Evolutionary conservation across 2,888 invertebrate genomes (phyloP), one percentile per base, ranked within the genome.

Genomic region (Autographa gamma): DNA sequence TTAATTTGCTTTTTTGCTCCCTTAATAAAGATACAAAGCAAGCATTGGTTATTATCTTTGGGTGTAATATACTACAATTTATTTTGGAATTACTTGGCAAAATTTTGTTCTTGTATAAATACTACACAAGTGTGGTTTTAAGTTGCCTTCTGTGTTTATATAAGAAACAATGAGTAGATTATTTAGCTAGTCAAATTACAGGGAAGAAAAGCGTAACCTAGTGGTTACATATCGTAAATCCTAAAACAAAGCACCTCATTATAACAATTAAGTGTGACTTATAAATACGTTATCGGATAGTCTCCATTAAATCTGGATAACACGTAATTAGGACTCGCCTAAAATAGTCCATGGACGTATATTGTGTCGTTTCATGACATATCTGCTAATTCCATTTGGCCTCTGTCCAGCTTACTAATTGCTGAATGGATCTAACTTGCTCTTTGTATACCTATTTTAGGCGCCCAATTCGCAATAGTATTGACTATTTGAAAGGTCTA

Each of bases 341-440:
- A 18, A 60, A 66, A 66, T 66, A 56, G 60, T 73, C 59, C 54
- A 60, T 66, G 63, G 43, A 52, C 38, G 60, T 52, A 41, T 25
- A 66, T 70, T 68, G 41, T 67, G 43, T 67, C 52, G 63, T 59
- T 67, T 48, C 62, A 48, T 73, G 63, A 72, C 56, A 71, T 68
- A 65, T 70, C 69, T 66, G 64, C 68, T 74, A 74, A 69, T 63
- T 73, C 69, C 48, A 66, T 60, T 73, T 80, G 75, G 78, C 77
- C 38, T 38, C 59, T 66, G 69, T 69, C 82, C 78, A 74, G 66
- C 54, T 60, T 18, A 64, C 70, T 80, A 77, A 76, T 76, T 80
- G 69, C 48, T 70, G 63, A 68, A 58, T 60, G 61, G 48, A 54
- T 62, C 56, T 65, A 69, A 31, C 38, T 19, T 48, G 25, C 25